Evolutionary conservation across 2,797 vertebrate species (phyloP), one percentile per base, ranked within the genome.

Genomic region (Miichthys miiuy): DNA sequence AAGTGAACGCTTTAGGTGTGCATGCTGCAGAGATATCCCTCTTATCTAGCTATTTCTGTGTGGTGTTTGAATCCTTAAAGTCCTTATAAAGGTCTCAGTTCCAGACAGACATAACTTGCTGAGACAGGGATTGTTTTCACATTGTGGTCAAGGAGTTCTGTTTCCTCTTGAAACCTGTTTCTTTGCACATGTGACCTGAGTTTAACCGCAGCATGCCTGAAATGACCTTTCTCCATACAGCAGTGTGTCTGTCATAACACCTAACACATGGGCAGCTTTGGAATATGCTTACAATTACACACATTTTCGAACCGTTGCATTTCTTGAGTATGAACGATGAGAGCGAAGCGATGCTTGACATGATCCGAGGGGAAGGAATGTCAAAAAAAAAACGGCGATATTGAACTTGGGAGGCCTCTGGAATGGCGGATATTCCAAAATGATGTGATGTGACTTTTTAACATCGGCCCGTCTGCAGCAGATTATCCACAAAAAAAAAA

Each of bases 281-380:
- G 20, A 75, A 64, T 68, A 47, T 83, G 81, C 75, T 88, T 72
- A 47, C 61, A 79, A 76, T 87, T 76, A 70, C 52, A 20, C 13
- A 10, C 8, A 4, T 42, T 68, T 77, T 10, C 20, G 50, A 64
- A 10, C 20, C 4, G 42, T 7, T 57, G 54, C 23, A 25, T 64
- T 63, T 50, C 80, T 66, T 5, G 0, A 44, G 52, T 3, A 27
- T 23, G 54, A 54, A 18, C 23, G 20, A 51, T 20, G 66, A 68
- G 64, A 48, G 68, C 61, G 25, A 68, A 74, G 78, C 34, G 70
- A 62, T 63, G 47, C 57, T n/a, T 62, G 34, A 57, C 46, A 7
- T 70, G 81, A 80, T 80, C 30, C 3, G 41, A 65, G 27, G 18
- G 71, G 27, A 67, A 51, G 51, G 74, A 67, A 82, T 80, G 77